Base-by-base conservation (phyloP, 2,113 vertebrate species). In the Solea senegalensis region DNA sequence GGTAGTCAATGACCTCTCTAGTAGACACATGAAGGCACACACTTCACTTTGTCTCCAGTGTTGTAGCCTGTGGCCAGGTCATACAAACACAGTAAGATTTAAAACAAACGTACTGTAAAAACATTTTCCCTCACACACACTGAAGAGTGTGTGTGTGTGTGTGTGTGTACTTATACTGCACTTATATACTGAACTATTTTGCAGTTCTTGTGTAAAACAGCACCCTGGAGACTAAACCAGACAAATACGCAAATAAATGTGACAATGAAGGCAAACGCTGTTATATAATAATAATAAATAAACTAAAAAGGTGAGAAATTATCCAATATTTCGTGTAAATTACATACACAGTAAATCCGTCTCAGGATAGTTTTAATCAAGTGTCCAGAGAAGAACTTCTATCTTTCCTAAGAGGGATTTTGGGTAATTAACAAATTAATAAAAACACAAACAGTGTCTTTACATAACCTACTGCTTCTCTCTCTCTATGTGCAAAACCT, bases 11-110 rank as follows among this genome's bases (percentile, higher is more conserved):
- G 69, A 80, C 76, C 81, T 83, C 69, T 78, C 26, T 8, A 14
- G 49, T 3, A 50, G 59, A 76, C n/a, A 49, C 13, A 73, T 45
- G 53, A 51, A 60, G 63, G 52, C 27, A 34, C 58, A 53, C 49
- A 44, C 46, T 55, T 10, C 49, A 44, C 46, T 55, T 10, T 57
- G 45, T 72, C 60, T 82, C 49, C 51, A 74, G 50, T 51, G 21
- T 44, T 53, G 55, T 71, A 75, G 74, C 78, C 78, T 70, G 49
- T 72, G 77, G 77, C 71, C 76, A 77, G 62, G 74, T 83, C 67
- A 59, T 5, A 26, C 52, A 14, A 16, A 78, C 59, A 49, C 6
- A 80, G 58, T 51, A 52, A 48, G 15, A 3, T 66, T 55, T 15
- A 69, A 34, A 65, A 60, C 64, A 34, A 34, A 34, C 2, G 5